Conservation (phyloP, 2,888 invertebrate genomes). For the Hydroisotoma schaefferi region DNA sequence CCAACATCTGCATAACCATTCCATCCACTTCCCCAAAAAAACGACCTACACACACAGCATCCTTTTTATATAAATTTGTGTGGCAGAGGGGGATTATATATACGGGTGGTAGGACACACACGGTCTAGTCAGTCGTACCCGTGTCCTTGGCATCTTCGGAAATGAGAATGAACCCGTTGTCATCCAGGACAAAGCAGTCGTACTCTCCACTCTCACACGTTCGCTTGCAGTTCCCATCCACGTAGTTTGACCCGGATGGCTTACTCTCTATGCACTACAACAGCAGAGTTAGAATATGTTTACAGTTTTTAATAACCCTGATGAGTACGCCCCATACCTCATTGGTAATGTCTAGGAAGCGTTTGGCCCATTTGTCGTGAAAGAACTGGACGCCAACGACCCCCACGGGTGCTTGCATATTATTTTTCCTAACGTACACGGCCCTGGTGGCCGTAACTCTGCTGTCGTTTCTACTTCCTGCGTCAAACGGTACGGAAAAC, state of each 20-base stretch:
- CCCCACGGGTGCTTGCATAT: constrained; percentile 77
- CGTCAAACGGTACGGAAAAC: constrained; percentile 79
- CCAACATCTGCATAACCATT: constrained; percentile 77
- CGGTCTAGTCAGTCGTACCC: constrained; percentile 56
- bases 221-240: constrained; percentile 64
- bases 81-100: too few relatives aligned
- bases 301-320: too few relatives aligned
- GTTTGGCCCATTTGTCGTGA: constrained; percentile 73
- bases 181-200: constrained; percentile 89
- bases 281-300: too few relatives aligned
- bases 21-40: constrained; percentile 94
- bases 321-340: too few relatives aligned
- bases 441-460: constrained; percentile 79
- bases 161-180: constrained; percentile 89
- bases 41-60: constrained; percentile 50
- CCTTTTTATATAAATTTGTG: not conserved
- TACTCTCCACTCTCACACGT: constrained; percentile 81
- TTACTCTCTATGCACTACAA: constrained; percentile 40
- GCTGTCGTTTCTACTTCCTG: constrained; percentile 61
- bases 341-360: constrained; percentile 84
- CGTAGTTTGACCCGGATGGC: not conserved
- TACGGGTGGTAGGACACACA: too few relatives aligned
- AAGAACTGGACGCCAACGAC: constrained; percentile 89
- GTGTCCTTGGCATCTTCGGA: constrained; percentile 82
- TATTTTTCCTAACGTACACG: constrained; percentile 74